These are phyloP conservation scores for Dryadula phaetusa DNA, from an alignment of 2,888 invertebrate species.

Conservation along the genomic window DNA sequence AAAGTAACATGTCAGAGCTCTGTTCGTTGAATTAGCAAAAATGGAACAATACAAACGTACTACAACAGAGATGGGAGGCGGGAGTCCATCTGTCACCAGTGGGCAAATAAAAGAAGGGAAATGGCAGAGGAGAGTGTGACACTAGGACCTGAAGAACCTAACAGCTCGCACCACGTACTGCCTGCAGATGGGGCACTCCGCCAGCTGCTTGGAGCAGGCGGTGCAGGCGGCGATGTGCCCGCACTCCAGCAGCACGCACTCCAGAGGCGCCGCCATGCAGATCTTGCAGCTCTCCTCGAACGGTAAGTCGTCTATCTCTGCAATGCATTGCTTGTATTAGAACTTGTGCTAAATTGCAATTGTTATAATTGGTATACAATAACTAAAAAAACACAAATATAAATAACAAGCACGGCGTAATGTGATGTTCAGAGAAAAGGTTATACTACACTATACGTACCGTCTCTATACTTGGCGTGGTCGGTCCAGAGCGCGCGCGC, in stretches of 20 bases:
- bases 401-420: too few relatives aligned
- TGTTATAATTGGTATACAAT: too few relatives aligned
- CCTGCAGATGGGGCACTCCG: slow-evolving; percentile 96
- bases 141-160: slow-evolving; percentile 92
- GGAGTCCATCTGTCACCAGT: too few relatives aligned
- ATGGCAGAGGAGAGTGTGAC: neutral
- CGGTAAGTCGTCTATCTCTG: slow-evolving; percentile 85
- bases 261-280: slow-evolving; percentile 96
- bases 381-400: too few relatives aligned
- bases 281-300: slow-evolving; percentile 94
- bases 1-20: neutral
- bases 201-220: slow-evolving; percentile 92
- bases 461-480: slow-evolving; percentile 59
- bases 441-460: too few relatives aligned
- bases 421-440: too few relatives aligned
- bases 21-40: neutral
- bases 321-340: too few relatives aligned
- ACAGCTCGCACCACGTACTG: slow-evolving; percentile 96
- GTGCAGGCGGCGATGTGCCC: slow-evolving; percentile 97
- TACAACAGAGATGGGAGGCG: neutral
- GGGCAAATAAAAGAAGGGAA: neutral
- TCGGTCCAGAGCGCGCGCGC: slow-evolving; percentile 85
- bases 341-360: too few relatives aligned
- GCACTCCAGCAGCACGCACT: slow-evolving; percentile 97
- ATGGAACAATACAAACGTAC: neutral